Base-by-base conservation (phyloP, 1,140 invertebrate genomes). In the Hycleus phaleratus region DNA sequence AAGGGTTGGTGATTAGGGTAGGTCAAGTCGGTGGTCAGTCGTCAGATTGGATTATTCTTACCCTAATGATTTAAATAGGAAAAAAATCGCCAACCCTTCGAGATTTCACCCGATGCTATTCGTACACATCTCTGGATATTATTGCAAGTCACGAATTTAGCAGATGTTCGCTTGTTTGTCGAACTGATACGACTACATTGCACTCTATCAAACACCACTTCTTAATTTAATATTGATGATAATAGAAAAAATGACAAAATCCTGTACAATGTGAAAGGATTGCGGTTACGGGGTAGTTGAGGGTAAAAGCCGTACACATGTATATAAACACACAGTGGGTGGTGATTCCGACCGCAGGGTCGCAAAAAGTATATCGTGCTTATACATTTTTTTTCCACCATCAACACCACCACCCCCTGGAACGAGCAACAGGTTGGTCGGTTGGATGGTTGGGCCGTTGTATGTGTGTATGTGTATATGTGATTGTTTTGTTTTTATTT, bases 101-200 rank as follows among this genome's bases (percentile, higher is more conserved):
- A 43, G 43, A 18, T 53, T 18, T 18, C 18, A 18, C 18, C 18
- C 18, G 18, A 18, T 18, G 18, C 18, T 18, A 18, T 18, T 18
- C 18, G 18, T 18, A 18, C 51, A 38, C 59, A 56, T 56, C 56
- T 56, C 39, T 51, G 59, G 62, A 64, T 5, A 48, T 63, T 67
- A 67, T 67, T 60, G 65, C 65, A 64, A 67, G 65, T 67, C 65
- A 67, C 65, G 65, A 55, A 56, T 46, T 45, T 48, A 61, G 63
- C 65, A 67, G 65, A 67, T 67, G 65, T 65, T 67, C 61, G 56
- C 64, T 60, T 67, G 62, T 67, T 67, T 67, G 60, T 58, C 39
- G 49, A 64, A 44, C 60, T 61, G 61, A 67, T 60, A 65, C 63
- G 65, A 65, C 65, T 62, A 60, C 60, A 61, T 60, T 58, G 55